These are phyloP conservation scores for Podabrus alpinus DNA, from an alignment of 2,888 invertebrate genomes.

Conservation along the genomic window DNA sequence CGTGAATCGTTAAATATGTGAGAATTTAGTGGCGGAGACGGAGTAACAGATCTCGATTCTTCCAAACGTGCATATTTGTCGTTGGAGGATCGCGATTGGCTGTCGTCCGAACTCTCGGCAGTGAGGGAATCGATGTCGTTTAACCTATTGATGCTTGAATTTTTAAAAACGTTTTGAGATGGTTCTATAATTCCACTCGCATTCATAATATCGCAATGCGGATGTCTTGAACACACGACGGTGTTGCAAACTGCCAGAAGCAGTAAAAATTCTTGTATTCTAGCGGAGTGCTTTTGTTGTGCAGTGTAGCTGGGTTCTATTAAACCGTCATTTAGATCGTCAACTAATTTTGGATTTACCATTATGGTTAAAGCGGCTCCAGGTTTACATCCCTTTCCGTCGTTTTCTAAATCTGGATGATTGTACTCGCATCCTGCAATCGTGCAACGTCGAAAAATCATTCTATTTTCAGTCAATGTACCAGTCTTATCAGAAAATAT, in stretches of 20 bases:
- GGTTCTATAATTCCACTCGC: conserved; percentile 67
- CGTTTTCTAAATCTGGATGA: conserved; percentile 75
- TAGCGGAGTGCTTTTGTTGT: conserved; percentile 64
- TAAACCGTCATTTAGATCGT: conserved; percentile 56
- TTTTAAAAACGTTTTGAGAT: conserved; percentile 35
- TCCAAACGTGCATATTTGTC: conserved; percentile 66
- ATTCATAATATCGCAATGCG: conserved; percentile 75
- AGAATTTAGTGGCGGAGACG: conserved; percentile 64
- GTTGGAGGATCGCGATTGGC: conserved; percentile 18
- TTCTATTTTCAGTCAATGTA: conserved; percentile 95
- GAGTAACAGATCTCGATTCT: conserved; percentile 74
- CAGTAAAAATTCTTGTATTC: conserved; percentile 86
- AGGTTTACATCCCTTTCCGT: conserved; percentile 55
- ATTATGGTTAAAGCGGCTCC: conserved; percentile 56
- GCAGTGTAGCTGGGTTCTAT: conserved; percentile 42
- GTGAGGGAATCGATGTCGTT: conserved; percentile 23
- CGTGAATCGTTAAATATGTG: conserved; percentile 49
- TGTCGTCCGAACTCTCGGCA: conserved; percentile 15
- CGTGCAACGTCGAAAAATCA: conserved; percentile 92
- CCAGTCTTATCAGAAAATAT: conserved; percentile 98
- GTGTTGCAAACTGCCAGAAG: conserved; percentile 95
- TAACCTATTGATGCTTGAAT: conserved; percentile 21
- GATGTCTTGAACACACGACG: conserved; percentile 89
- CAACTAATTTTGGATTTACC: conserved; percentile 60
- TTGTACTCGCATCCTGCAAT: conserved; percentile 89